Conservation (phyloP, 2,797 vertebrate species). For the Morelia viridis region DNA sequence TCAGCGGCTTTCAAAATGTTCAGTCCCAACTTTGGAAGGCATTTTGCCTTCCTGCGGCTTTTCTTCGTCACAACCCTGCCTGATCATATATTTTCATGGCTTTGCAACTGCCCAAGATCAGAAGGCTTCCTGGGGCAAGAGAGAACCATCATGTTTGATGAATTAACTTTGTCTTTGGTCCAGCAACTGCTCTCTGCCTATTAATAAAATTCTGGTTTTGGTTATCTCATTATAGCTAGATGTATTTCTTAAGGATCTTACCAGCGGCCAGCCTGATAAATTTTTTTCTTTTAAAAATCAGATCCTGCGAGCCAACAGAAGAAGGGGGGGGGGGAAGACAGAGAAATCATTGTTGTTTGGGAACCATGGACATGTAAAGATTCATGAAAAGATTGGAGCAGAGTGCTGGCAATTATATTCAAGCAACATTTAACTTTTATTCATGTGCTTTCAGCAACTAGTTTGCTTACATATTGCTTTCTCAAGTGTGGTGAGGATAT, state of each 20-base stretch:
- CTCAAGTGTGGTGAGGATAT: neutral
- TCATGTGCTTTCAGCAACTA: slow-evolving; percentile 19
- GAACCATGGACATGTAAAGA: slow-evolving; percentile 14
- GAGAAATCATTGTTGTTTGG: slow-evolving; percentile 5
- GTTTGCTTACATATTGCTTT: slow-evolving; percentile 4
- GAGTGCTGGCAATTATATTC: slow-evolving; percentile 16
- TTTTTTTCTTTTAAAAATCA: neutral
- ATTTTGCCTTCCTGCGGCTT: neutral
- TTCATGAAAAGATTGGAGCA: slow-evolving; percentile 14
- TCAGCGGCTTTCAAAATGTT: neutral
- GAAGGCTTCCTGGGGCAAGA: neutral
- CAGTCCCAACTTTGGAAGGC: slow-evolving; percentile 24
- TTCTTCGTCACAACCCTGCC: neutral
- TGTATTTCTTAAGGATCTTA: slow-evolving; percentile 10
- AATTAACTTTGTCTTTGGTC: neutral
- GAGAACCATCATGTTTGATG: slow-evolving; percentile 2
- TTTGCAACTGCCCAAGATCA: neutral
- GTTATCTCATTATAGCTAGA: slow-evolving; percentile 16
- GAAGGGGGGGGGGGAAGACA: neutral
- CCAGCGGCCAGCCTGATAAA: neutral
- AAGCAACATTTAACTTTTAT: slow-evolving; percentile 38
- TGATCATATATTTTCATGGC: neutral
- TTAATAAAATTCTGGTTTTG: neutral
- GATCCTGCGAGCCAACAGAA: neutral
- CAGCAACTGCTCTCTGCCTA: neutral